Conservation (phyloP, 2,888 invertebrate genomes). For the Ormyrus nitidulus region DNA sequence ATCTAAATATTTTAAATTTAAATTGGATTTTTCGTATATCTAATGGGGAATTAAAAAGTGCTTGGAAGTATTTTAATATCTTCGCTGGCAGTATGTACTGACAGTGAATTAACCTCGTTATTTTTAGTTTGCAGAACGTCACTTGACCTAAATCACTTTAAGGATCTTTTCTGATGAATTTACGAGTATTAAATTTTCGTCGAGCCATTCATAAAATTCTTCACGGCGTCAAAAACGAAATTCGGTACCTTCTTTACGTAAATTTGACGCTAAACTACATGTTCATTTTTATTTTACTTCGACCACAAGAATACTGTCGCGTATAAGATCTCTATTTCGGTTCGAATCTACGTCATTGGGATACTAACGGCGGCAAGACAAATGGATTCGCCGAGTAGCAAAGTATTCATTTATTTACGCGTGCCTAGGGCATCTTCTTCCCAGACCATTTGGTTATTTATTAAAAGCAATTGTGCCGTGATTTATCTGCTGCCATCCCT, state of each 20-base stretch:
- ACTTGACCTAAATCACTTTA: constrained; percentile 29
- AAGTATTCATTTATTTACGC: constrained; percentile 15
- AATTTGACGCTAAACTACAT: no score
- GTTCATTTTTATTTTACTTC: no score
- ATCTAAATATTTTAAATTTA: no score
- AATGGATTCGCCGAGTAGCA: background rate
- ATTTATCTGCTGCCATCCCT: constrained; percentile 1
- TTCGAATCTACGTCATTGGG: no score
- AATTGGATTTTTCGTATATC: no score
- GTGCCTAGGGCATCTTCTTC: background rate
- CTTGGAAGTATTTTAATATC: no score
- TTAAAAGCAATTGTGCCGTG: background rate
- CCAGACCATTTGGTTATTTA: background rate
- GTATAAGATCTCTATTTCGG: no score
- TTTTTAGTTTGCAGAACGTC: background rate
- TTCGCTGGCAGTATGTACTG: background rate
- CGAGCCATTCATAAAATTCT: no score
- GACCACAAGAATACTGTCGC: no score
- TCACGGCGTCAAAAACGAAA: no score
- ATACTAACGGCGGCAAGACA: background rate
- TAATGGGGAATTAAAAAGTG: no score
- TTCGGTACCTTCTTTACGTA: no score
- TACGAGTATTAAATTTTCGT: constrained; percentile 18
- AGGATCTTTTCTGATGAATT: constrained; percentile 16
- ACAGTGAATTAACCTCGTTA: background rate